phyloP scores from a whole-genome alignment of 2,113 vertebrate genomes.

The Taurulus bubalis region DNA sequence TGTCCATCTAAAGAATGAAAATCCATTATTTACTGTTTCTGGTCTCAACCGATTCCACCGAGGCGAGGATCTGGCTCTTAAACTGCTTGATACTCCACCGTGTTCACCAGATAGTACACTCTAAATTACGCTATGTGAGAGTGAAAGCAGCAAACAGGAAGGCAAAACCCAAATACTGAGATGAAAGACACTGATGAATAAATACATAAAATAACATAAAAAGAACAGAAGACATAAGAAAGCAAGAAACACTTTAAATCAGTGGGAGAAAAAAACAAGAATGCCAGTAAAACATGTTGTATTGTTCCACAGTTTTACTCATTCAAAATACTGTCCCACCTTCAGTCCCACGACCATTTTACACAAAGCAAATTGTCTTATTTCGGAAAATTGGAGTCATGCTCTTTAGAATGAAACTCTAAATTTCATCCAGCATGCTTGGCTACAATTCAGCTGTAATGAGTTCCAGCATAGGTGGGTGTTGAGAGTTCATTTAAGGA shows the following conservation, averaged over 20 bases:
- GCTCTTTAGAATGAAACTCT: constrained; percentile 25
- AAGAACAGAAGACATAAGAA: neutral
- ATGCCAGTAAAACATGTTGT: constrained; percentile 10
- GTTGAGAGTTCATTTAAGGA: constrained; percentile 6
- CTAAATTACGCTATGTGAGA: neutral
- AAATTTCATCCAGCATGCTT: constrained; percentile 24
- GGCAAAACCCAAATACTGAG: neutral
- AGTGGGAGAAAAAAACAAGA: constrained; percentile 5
- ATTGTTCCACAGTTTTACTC: neutral
- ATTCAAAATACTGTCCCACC: constrained; percentile 25
- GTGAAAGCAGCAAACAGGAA: neutral
- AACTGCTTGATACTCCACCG: neutral
- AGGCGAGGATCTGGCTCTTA: no score
- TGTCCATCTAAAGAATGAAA: neutral
- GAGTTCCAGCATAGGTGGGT: constrained; percentile 31
- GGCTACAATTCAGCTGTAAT: constrained; percentile 23
- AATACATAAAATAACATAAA: neutral
- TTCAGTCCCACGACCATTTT: constrained; percentile 2
- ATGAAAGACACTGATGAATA: neutral
- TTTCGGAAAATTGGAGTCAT: constrained; percentile 56
- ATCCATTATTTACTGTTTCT: neutral
- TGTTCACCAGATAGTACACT: neutral
- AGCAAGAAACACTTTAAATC: constrained; percentile 13
- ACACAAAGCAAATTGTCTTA: constrained; percentile 13
- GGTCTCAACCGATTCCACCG: neutral